These are phyloP conservation scores for Pseudorhiza aurosa DNA, from an alignment of 30 jellyfish, hydroid and myxozoan genomes.

Conservation along the genomic window DNA sequence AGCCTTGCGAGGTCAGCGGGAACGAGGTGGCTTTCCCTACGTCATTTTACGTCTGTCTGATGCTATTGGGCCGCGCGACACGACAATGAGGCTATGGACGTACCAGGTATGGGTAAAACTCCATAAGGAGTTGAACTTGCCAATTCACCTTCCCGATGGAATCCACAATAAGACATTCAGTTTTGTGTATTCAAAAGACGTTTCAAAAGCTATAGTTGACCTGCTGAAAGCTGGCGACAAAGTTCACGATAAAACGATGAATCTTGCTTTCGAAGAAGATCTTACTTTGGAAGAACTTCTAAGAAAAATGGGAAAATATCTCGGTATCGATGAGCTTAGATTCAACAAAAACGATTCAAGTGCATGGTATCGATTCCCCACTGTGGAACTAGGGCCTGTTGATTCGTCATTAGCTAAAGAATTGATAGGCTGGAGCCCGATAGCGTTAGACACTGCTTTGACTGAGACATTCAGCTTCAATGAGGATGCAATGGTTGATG, in stretches of 20 bases:
- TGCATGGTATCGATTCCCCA: conserved; percentile 91
- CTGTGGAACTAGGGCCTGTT: conserved; percentile 81
- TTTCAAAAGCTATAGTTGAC: conserved; percentile 59
- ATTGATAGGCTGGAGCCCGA: conserved; percentile 70
- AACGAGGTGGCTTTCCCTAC: conserved; percentile 88
- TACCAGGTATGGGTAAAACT: conserved; percentile 85
- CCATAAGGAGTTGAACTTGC: conserved; percentile 68
- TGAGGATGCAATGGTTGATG: conserved; percentile 91
- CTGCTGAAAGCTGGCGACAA: conserved; percentile 45
- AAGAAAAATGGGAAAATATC: conserved; percentile 32
- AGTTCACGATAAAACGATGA: conserved; percentile 66
- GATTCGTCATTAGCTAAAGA: conserved; percentile 65
- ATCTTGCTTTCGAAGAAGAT: conserved; percentile 80
- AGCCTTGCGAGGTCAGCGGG: conserved; percentile 74
- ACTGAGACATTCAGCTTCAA: conserved; percentile 73
- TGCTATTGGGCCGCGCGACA: conserved; percentile 94
- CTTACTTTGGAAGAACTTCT: conserved; percentile 58
- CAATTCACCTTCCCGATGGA: conserved; percentile 78
- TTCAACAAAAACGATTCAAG: conserved; percentile 62
- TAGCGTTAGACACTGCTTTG: conserved; percentile 66
- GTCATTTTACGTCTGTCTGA: conserved; percentile 91
- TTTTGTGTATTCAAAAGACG: conserved; percentile 88
- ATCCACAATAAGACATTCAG: conserved; percentile 76
- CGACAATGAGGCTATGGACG: conserved; percentile 89
- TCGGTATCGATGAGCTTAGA: conserved; percentile 9